A percentile compares a stretch with the other conserved stretches of the same genome.
Evolutionary conservation across 2,797 vertebrate species (phyloP).

Genomic region (Perodicticus potto): DNA sequence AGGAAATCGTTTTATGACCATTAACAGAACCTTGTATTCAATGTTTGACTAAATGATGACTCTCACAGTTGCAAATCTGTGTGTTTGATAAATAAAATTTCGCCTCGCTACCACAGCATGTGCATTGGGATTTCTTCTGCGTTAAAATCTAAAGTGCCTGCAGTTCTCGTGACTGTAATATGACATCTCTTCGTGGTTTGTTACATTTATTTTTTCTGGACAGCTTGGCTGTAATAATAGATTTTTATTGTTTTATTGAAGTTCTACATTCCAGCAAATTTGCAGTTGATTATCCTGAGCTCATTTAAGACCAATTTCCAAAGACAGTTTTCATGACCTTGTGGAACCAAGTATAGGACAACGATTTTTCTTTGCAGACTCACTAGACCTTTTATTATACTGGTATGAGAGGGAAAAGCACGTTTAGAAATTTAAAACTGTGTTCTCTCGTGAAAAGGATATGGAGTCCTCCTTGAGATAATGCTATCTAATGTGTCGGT

Average conservation of each 20-base stretch:
- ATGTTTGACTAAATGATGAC: neutral
- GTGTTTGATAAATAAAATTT: constrained; percentile 24
- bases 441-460: neutral
- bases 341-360: neutral
- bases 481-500: neutral
- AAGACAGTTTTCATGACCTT: constrained; percentile 58
- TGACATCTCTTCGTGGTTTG: constrained; percentile 53
- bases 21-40: neutral
- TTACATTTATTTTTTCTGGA: constrained; percentile 64
- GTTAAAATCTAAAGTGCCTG: constrained; percentile 17
- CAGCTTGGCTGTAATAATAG: constrained; percentile 51
- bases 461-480: neutral
- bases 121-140: constrained; percentile 2
- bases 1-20: neutral
- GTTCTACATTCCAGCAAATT: constrained; percentile 64
- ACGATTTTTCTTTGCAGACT: constrained; percentile 62
- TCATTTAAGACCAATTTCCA: constrained; percentile 45
- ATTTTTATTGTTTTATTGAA: constrained; percentile 59
- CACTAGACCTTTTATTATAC: constrained; percentile 27
- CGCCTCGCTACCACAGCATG: neutral
- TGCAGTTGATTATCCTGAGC: constrained; percentile 58
- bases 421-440: constrained; percentile 27
- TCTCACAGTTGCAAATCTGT: neutral
- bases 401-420: neutral
- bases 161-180: constrained; percentile 21